Evolutionary conservation across 2,797 vertebrate genomes (phyloP).

Genomic region (Carcharodon carcharias): DNA sequence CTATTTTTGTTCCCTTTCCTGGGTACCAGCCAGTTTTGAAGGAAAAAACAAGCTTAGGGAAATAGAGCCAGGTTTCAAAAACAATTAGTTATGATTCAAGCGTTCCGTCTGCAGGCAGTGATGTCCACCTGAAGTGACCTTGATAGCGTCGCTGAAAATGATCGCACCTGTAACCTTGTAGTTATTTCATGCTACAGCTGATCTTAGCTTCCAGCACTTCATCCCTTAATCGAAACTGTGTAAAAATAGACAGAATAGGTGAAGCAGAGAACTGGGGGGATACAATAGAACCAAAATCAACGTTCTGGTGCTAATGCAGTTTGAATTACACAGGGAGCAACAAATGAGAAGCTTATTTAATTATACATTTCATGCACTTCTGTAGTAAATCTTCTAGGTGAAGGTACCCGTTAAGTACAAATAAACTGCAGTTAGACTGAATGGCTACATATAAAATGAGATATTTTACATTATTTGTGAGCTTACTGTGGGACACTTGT

Average conservation of each 20-base stretch:
- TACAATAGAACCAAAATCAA: background rate
- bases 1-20: background rate
- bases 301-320: background rate
- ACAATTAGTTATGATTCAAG: constrained; percentile 12
- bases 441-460: background rate
- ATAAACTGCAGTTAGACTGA: background rate
- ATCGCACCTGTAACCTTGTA: constrained; percentile 13
- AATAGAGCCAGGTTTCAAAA: background rate
- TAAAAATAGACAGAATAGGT: constrained; percentile 3
- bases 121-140: constrained; percentile 1
- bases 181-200: constrained; percentile 19
- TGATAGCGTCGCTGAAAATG: background rate
- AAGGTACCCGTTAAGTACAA: background rate
- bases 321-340: background rate
- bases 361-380: background rate
- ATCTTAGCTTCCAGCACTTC: constrained; percentile 3
- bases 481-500: background rate
- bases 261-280: constrained; percentile 10
- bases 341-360: constrained; percentile 1
- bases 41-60: background rate
- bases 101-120: background rate
- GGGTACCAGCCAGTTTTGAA: background rate
- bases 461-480: background rate
- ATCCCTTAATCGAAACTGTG: background rate
- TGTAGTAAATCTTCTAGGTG: background rate